Conservation (phyloP, 1,140 invertebrate genomes). For the Papilio dardanus region DNA sequence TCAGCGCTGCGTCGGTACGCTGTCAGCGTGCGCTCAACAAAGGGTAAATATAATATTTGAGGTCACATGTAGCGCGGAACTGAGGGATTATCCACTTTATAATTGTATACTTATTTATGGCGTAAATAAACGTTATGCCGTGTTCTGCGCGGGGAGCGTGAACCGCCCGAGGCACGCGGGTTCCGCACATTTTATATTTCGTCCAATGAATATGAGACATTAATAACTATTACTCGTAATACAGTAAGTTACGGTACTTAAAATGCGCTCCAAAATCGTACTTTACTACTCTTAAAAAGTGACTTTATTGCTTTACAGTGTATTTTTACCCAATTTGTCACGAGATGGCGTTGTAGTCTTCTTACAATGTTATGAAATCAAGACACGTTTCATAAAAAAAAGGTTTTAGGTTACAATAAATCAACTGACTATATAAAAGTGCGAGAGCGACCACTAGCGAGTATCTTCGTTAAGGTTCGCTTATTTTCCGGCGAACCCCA, state of each 20-base stretch:
- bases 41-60: conserved; percentile 6
- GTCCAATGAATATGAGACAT: neutral
- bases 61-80: neutral
- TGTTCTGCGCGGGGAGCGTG: neutral
- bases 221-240: too few species aligned
- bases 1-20: neutral
- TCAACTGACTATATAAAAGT: too few species aligned
- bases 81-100: conserved; percentile 15
- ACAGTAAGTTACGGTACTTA: neutral
- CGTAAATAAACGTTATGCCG: conserved; percentile 5
- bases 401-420: too few species aligned
- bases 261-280: neutral
- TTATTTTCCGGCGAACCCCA: neutral
- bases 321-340: neutral
- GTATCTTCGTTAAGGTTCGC: neutral
- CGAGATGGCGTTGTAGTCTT: neutral
- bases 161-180: neutral
- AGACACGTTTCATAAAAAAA: neutral
- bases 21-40: neutral
- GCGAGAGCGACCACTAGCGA: too few species aligned
- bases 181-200: neutral
- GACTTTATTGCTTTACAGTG: neutral
- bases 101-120: conserved; percentile 6
- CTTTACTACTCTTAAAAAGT: neutral
- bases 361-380: neutral